Evolutionary conservation across 2,888 invertebrate genomes (phyloP).

Genomic region (Dicyrtomina minuta): DNA sequence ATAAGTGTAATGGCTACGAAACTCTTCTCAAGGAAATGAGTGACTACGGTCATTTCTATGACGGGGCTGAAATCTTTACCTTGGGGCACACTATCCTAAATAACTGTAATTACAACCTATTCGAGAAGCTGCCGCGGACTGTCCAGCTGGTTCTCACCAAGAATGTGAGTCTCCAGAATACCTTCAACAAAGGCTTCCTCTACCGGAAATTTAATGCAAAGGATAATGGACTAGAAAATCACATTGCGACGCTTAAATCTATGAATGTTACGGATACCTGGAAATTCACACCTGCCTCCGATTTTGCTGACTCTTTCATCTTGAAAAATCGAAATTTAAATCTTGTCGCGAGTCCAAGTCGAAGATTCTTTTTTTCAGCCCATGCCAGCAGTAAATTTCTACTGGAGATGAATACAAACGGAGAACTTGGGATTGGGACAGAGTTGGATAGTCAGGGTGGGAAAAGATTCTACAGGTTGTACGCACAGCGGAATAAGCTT

Average conservation of each 20-base stretch:
- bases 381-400: constrained; percentile 9
- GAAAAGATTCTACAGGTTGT: constrained; percentile 22
- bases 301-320: constrained; percentile 17
- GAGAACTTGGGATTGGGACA: constrained; percentile 21
- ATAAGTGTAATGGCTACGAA: constrained; percentile 29
- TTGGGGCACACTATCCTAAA: constrained; percentile 17
- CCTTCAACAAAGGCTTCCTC: constrained; percentile 23
- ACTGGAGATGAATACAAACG: constrained; percentile 21
- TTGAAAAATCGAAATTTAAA: constrained; percentile 11
- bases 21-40: constrained; percentile 26
- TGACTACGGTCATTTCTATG: constrained; percentile 31
- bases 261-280: constrained; percentile 20
- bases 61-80: constrained; percentile 25
- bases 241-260: constrained; percentile 10
- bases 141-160: constrained; percentile 26
- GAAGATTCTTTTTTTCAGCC: constrained; percentile 14
- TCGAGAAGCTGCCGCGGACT: constrained; percentile 24
- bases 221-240: constrained; percentile 30
- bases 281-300: constrained; percentile 18
- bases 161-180: constrained; percentile 29
- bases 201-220: constrained; percentile 13
- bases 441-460: constrained; percentile 15
- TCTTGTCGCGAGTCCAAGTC: constrained; percentile 25
- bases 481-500: constrained; percentile 12
- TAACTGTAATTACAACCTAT: constrained; percentile 19